Evolutionary conservation across 2,797 vertebrate species (phyloP), one percentile per base, ranked within the genome.

Genomic region (Merluccius polli): DNA sequence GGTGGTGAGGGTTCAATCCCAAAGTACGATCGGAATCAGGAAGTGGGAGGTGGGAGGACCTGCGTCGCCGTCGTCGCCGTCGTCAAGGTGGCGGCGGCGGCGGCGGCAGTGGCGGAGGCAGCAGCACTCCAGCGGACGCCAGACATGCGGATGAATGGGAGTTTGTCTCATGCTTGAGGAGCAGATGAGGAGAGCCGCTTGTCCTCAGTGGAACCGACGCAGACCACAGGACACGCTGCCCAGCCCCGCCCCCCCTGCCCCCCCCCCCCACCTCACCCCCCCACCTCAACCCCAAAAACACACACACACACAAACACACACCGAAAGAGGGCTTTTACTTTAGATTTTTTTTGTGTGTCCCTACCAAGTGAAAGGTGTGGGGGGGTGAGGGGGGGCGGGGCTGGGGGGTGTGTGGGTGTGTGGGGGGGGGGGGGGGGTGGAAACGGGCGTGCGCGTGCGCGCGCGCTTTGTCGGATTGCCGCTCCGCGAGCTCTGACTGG

Each of bases 61-160:
- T 3, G 35, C 33, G 29, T 85, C 83, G 83, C 79, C 92, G 93
- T 92, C 92, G 92, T 89, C 76, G 89, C 82, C 83, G 73, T 72
- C 78, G 88, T 79, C 83, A 30, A 74, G 81, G 75, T 78, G 72
- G 78, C 32, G 81, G 83, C 88, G 79, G 82, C n/a, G n/a, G n/a
- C n/a, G n/a, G n/a, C n/a, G n/a, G n/a, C n/a, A n/a, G 75, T 78
- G 72, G 78, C 32, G 81, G 83, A 87, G 79, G 82, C 82, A 29
- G 73, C 59, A 16, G 83, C 84, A 67, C 83, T 48, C 79, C 13
- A 79, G 75, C 86, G 83, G n/a, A n/a, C n/a, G 85, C 73, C 85
- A 87, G 48, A 59, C 88, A 79, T 81, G 78, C 86, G 90, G 88
- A 92, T 94, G 92, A 94, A 93, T 93, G 92, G 91, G 91, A 91